Evolutionary conservation across 2,888 invertebrate species (phyloP), one percentile per base, ranked within the genome.

Genomic region (Argyra leucocephala): DNA sequence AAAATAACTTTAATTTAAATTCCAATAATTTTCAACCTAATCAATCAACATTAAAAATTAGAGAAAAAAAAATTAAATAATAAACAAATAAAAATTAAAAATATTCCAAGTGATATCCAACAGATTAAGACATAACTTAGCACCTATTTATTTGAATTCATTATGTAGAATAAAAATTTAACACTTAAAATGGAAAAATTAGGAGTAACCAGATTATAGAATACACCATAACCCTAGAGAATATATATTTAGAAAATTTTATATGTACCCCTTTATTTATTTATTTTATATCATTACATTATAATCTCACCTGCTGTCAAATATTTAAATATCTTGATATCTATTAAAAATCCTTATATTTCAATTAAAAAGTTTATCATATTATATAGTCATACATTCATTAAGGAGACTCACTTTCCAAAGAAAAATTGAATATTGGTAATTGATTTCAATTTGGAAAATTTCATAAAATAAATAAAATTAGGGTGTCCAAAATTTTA

Each of bases 261-360:
- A 48, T 31, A 7, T 3, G n/a, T 48, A 18, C 12, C 12, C 12
- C 37, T 26, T 26, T 26, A n/a, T n/a, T 26, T 4, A 7, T 26
- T 26, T 26, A 6, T 26, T 26, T 26, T 26, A 6, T 48, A 48
- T 48, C 48, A 48, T 15, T 48, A 15, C 15, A 18, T 48, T 5
- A 48, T 48, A 48, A 48, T 48, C 48, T 48, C 48, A 48, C 48
- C 48, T 48, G 48, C 48, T 48, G 48, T 48, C 48, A 48, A 18
- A 48, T 48, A 15, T 48, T 48, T 48, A 12, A 6, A 48, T 18
- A 48, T 48, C 48, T 18, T 48, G 48, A 48, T 48, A 48, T 48
- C 48, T n/a, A 48, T 48, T 18, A 48, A 48, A 48, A 18, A 48
- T 48, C 48, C 48, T 48, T 48, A 48, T 48, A 48, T 48, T 48